phyloP scores from a whole-genome alignment of 1,140 invertebrate genomes.

The Drosophila bocqueti region DNA sequence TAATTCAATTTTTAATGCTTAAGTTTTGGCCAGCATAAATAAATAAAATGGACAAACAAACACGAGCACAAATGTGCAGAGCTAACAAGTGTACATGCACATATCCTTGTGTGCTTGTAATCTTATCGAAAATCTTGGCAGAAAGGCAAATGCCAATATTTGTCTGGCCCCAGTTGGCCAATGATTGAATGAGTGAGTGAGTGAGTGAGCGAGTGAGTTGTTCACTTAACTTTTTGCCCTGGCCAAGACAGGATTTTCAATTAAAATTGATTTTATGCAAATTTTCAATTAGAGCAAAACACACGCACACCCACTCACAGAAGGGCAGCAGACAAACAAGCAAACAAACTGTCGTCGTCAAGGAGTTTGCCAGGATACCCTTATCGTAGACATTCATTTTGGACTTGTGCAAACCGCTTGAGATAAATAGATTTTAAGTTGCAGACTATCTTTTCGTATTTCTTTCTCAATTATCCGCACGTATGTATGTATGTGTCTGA shows the following conservation, averaged over 20 bases:
- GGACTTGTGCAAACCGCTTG: conserved; percentile 68
- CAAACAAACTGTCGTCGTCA: conserved; percentile 45
- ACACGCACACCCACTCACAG: conserved; percentile 27
- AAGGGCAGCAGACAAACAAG: conserved; percentile 37
- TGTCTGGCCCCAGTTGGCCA: conserved; percentile 48
- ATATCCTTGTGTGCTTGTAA: conserved; percentile 32
- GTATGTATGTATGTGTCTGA: background rate
- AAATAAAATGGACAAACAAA: conserved; percentile 40
- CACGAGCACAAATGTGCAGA: conserved; percentile 1
- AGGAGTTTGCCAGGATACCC: conserved; percentile 19
- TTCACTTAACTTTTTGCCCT: conserved; percentile 73
- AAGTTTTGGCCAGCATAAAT: conserved; percentile 71
- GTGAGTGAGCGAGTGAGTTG: conserved; percentile 45
- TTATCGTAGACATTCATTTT: conserved; percentile 32
- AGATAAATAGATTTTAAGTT: conserved; percentile 75
- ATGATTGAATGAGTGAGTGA: conserved; percentile 44
- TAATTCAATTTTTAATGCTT: conserved; percentile 81
- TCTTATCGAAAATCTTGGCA: conserved; percentile 57
- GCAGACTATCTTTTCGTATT: conserved; percentile 24
- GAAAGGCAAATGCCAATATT: conserved; percentile 72
- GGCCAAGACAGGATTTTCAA: conserved; percentile 77
- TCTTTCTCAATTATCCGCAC: background rate
- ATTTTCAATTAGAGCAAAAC: conserved; percentile 81
- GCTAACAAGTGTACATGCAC: background rate
- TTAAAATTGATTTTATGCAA: conserved; percentile 84